Evolutionary conservation across 2,888 invertebrate genomes (phyloP).

Genomic region (Brachylomia viminalis): DNA sequence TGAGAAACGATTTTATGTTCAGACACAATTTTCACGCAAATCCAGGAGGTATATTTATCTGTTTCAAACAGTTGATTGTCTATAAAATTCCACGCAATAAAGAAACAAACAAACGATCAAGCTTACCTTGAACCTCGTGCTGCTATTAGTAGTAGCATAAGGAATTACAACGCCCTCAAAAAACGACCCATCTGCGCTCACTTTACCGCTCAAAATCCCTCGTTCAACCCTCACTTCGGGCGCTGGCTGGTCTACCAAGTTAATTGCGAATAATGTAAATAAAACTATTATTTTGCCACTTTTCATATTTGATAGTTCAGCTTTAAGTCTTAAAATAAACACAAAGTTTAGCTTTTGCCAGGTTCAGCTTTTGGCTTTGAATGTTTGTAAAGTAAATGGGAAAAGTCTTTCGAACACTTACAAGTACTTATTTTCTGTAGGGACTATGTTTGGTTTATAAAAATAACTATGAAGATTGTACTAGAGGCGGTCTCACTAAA

Average conservation of each 20-base stretch:
- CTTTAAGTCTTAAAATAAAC: constrained; percentile 61
- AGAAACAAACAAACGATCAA: constrained; percentile 29
- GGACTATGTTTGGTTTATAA: background rate
- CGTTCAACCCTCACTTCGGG: constrained; percentile 77
- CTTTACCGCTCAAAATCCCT: constrained; percentile 77
- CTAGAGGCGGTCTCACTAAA: background rate
- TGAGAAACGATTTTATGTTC: background rate
- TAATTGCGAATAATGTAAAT: constrained; percentile 78
- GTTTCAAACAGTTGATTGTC: constrained; percentile 9
- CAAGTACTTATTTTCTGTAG: background rate
- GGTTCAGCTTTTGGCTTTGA: constrained; percentile 16
- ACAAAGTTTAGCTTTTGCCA: constrained; percentile 2
- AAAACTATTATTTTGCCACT: constrained; percentile 74
- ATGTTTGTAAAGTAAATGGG: constrained; percentile 31
- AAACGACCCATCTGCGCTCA: constrained; percentile 75
- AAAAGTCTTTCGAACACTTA: constrained; percentile 18
- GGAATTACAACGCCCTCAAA: constrained; percentile 81
- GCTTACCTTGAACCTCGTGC: constrained; percentile 47
- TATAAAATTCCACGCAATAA: constrained; percentile 12
- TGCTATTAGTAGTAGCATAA: constrained; percentile 73
- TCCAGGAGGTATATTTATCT: background rate
- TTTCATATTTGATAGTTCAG: constrained; percentile 40
- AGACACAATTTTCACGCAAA: background rate
- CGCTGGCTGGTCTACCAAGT: constrained; percentile 79
- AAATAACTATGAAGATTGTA: background rate